Base-by-base conservation (phyloP, 30 jellyfish, hydroid and myxozoan species). In the Aurelia coerulea region DNA sequence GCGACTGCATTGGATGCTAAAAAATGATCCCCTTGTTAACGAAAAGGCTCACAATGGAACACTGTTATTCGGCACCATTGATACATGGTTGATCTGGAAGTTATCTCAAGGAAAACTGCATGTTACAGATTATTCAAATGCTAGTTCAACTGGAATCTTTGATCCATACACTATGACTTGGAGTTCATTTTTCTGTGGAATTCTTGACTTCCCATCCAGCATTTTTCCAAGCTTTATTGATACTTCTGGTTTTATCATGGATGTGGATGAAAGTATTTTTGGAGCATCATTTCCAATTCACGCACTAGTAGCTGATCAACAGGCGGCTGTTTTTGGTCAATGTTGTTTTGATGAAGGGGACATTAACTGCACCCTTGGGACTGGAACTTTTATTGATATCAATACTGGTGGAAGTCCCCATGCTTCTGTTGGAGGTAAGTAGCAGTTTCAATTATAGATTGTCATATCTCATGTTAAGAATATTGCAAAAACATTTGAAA, bases 1-100 rank as follows among this genome's bases (percentile, higher is more conserved):
- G 94, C 75, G 92, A 39, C 63, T 92, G 17, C 83, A 63, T 39
- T 87, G 96, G 96, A 16, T 92, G 86, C 63, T 92, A 3, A 88
- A 86, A 18, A 77, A 76, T 51, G 84, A 86, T 51, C 97, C 95
- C 6, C 73, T 69, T 23, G 95, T 78, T 6, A 42, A 54, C 65
- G 72, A 68, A 78, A 89, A 88, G 62, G 88, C 91, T 29, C 74
- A 51, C 42, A 84, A 84, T 51, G 97, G 95, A 10, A 77, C 91
- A 3, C 59, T 94, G 41, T 76, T 68, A 65, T 94, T 94, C 84
- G 98, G 98, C 5, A 78, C 98, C 4, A 73, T 94, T 17, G 98
- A 94, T 68, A 67, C 98, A 13, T 94, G 96, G 96, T 31, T 94
- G 62, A 76, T 94, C 2, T 94, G 98, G 98, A 94, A 85, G 51